These are phyloP conservation scores for Protobothrops flavoviridis DNA, from an alignment of 2,113 vertebrate genomes.

Conservation along the genomic window DNA sequence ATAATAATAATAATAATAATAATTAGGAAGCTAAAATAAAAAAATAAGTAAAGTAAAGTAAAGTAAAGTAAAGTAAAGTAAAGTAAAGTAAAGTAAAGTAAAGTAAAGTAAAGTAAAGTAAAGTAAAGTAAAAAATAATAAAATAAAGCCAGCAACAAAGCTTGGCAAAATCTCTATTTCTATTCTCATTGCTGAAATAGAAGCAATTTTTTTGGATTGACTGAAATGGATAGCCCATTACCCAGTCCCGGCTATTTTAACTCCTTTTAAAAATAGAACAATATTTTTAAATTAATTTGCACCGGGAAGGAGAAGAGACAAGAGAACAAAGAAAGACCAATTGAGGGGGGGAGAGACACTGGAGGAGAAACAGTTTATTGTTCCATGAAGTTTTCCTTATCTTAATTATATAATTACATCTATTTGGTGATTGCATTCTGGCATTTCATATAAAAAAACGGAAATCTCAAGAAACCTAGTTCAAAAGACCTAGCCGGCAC, in stretches of 20 bases:
- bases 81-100: too few species aligned
- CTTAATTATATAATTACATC: not conserved
- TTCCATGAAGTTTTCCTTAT: not conserved
- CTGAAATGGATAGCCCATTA: not conserved
- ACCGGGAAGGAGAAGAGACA: not conserved
- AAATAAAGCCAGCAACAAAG: not conserved
- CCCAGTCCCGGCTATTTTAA: not conserved
- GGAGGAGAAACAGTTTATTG: not conserved
- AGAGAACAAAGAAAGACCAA: not conserved
- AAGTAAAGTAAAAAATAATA: too few species aligned
- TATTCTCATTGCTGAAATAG: not conserved
- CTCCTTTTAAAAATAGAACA: not conserved
- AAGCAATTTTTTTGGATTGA: not conserved
- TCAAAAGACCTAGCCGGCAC: slow-evolving; percentile 25
- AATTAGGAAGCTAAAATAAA: too few species aligned
- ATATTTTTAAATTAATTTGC: not conserved
- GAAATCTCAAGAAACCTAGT: not conserved
- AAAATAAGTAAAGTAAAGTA: too few species aligned
- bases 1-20: too few species aligned
- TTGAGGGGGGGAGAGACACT: not conserved
- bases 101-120: too few species aligned
- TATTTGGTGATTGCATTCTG: not conserved
- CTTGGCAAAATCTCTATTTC: not conserved
- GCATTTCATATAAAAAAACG: not conserved
- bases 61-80: too few species aligned